These are phyloP conservation scores for Himalopsyche phryganea DNA, from an alignment of 1,140 invertebrate species.

Conservation along the genomic window DNA sequence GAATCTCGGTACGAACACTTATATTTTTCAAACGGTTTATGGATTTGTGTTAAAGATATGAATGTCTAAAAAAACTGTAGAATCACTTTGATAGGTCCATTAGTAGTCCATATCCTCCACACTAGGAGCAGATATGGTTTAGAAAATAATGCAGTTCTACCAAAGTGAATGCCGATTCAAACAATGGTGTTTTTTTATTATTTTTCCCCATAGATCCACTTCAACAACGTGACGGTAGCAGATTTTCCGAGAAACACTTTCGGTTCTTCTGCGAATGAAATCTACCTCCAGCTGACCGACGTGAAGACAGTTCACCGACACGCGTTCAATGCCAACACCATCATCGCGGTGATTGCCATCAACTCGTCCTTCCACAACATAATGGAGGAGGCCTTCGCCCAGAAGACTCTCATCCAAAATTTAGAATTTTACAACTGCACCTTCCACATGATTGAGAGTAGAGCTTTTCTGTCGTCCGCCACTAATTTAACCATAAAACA, in stretches of 20 bases:
- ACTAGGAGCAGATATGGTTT: too few species aligned
- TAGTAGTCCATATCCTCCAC: too few species aligned
- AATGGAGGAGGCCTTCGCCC: slow-evolving; percentile 61
- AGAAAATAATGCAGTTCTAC: too few species aligned
- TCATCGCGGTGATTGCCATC: slow-evolving; percentile 58
- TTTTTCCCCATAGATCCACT: slow-evolving; percentile 61
- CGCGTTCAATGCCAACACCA: slow-evolving; percentile 63
- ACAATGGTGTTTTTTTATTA: too few species aligned
- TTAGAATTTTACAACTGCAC: slow-evolving; percentile 60
- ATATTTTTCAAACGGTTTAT: too few species aligned
- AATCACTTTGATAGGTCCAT: too few species aligned
- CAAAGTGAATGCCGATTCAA: too few species aligned
- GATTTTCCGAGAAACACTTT: slow-evolving; percentile 61
- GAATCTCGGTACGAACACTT: too few species aligned
- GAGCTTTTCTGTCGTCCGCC: slow-evolving; percentile 62
- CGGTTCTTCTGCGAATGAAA: slow-evolving; percentile 58
- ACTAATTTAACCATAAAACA: slow-evolving; percentile 63
- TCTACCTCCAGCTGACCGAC: slow-evolving; percentile 57
- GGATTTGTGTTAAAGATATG: too few species aligned
- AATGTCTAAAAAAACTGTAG: too few species aligned
- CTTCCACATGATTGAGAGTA: slow-evolving; percentile 53
- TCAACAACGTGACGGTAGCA: slow-evolving; percentile 59
- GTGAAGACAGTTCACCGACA: slow-evolving; percentile 55
- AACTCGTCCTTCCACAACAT: slow-evolving; percentile 60
- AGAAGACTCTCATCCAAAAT: slow-evolving; percentile 58